Percentiles rank a stretch among this genome's conserved stretches.
These are phyloP conservation scores for Danionella dracula DNA, from an alignment of 2,797 vertebrate genomes.

Conservation along the genomic window DNA sequence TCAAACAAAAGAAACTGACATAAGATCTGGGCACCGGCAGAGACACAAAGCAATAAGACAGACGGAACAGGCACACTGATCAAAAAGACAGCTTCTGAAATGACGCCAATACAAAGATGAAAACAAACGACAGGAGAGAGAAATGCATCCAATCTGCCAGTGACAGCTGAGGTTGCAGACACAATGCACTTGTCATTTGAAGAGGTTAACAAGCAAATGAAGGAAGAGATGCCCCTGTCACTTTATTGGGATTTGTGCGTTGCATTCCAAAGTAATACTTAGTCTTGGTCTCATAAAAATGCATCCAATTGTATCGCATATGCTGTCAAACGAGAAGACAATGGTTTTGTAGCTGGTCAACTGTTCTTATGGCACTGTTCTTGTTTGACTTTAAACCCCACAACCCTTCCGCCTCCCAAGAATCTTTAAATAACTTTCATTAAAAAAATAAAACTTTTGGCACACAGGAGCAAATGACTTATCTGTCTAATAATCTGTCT, in stretches of 20 bases:
- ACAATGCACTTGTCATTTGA: conserved; percentile 1
- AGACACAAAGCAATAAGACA: conserved; percentile 37
- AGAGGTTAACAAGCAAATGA: conserved; percentile 31
- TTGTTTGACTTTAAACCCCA: not conserved
- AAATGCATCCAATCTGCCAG: conserved; percentile 29
- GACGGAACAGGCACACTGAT: conserved; percentile 38
- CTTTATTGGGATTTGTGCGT: not conserved
- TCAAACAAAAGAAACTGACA: conserved; percentile 11
- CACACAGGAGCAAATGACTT: not conserved
- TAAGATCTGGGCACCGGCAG: conserved; percentile 26
- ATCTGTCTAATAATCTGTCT: conserved; percentile 2
- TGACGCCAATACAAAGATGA: conserved; percentile 10
- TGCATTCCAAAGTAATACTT: not conserved
- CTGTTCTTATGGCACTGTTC: not conserved
- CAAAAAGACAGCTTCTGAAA: conserved; percentile 39
- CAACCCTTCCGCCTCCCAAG: not conserved
- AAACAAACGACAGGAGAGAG: conserved; percentile 20
- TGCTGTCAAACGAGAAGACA: not conserved
- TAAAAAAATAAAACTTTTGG: not conserved
- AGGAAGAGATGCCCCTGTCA: not conserved
- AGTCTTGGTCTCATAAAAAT: not conserved
- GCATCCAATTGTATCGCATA: not conserved
- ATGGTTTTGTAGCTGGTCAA: not conserved
- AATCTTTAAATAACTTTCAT: not conserved
- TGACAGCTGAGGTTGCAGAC: conserved; percentile 19